phyloP scores from a whole-genome alignment of 2,113 vertebrate genomes.

The Calypte anna region DNA sequence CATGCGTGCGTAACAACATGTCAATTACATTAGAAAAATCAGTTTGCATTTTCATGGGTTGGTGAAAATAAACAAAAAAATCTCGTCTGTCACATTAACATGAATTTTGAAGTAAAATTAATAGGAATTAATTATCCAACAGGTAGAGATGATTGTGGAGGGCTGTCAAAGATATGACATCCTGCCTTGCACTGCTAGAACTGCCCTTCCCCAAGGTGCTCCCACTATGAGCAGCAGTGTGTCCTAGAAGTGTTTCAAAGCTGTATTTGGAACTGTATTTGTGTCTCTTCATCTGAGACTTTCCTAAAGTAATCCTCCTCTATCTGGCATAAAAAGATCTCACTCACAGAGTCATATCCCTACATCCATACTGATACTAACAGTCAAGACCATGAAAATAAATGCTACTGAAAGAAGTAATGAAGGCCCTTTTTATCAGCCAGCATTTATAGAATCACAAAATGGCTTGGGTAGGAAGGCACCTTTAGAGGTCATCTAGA shows the following conservation, averaged over 20 bases:
- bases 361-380: not conserved
- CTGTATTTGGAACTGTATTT: not conserved
- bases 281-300: not conserved
- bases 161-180: no score
- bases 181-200: not conserved
- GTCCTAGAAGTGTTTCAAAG: not conserved
- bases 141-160: no score
- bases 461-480: no score
- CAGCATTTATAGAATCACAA: no score
- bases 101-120: not conserved
- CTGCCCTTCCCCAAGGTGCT: not conserved
- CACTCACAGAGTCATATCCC: not conserved
- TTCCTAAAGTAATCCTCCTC: not conserved
- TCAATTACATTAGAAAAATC: not conserved
- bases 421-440: no score
- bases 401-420: not conserved
- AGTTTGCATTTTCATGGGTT: not conserved
- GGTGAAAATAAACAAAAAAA: not conserved
- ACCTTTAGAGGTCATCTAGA: no score
- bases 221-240: not conserved
- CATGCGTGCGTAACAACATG: fast-evolving
- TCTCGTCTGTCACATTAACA: not conserved
- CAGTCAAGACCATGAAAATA: not conserved
- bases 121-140: no score
- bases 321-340: not conserved